phyloP scores from a whole-genome alignment of 2,888 invertebrate genomes.

The Trichogramma dendrolimi region DNA sequence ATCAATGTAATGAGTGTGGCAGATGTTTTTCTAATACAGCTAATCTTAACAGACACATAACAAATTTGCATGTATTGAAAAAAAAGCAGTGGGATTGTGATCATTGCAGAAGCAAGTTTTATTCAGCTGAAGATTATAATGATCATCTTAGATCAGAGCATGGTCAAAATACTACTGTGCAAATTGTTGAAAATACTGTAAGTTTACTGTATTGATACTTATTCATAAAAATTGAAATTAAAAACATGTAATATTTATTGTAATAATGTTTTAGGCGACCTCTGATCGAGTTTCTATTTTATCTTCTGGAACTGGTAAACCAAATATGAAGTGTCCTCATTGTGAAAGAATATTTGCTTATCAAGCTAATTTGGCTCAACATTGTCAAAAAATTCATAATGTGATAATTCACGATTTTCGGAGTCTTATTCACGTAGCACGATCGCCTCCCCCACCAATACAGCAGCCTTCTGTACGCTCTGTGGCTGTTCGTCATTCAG shows the following conservation, averaged over 20 bases:
- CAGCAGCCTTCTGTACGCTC: neutral
- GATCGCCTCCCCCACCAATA: neutral
- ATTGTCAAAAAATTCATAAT: constrained; percentile 41
- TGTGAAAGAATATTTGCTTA: constrained; percentile 39
- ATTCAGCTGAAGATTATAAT: constrained; percentile 60
- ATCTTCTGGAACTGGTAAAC: constrained; percentile 27
- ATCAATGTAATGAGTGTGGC: constrained; percentile 59
- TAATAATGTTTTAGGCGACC: constrained; percentile 24
- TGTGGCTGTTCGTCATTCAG: neutral
- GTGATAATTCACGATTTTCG: constrained; percentile 4
- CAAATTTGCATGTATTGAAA: constrained; percentile 37
- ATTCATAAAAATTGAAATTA: neutral
- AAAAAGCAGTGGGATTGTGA: constrained; percentile 58
- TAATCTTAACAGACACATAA: constrained; percentile 44
- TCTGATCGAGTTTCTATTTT: too few relatives aligned
- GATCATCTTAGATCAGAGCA: constrained; percentile 60
- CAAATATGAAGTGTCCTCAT: constrained; percentile 34
- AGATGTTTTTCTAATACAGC: constrained; percentile 55
- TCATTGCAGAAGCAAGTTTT: constrained; percentile 61
- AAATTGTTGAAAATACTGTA: neutral
- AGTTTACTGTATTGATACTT: neutral
- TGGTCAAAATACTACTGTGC: constrained; percentile 34
- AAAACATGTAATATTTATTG: constrained; percentile 9
- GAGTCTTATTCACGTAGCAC: constrained; percentile 6
- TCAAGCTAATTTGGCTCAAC: constrained; percentile 38